Conservation (phyloP, 2,797 vertebrate genomes). For the Centropyge bicolor region DNA sequence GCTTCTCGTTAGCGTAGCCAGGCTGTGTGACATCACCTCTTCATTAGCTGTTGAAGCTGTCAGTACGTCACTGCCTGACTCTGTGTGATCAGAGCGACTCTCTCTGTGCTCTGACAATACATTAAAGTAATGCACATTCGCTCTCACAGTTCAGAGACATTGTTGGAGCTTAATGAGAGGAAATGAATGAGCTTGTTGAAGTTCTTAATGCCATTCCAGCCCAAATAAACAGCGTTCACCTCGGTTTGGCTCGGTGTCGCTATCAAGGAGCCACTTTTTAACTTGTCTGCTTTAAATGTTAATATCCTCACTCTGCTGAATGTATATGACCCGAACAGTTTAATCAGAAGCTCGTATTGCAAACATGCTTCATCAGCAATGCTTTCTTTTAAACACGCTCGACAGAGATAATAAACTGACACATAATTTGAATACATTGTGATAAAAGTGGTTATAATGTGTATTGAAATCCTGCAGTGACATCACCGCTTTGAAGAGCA, state of each 20-base stretch:
- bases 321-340: conserved; percentile 31
- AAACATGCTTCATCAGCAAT: conserved; percentile 18
- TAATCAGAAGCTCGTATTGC: conserved; percentile 36
- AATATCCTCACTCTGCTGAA: conserved; percentile 36
- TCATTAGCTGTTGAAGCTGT: conserved; percentile 57
- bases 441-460: not conserved
- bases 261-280: conserved; percentile 32
- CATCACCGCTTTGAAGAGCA: not conserved
- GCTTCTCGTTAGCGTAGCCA: conserved; percentile 61
- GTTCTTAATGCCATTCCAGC: conserved; percentile 43
- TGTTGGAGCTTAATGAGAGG: conserved; percentile 40
- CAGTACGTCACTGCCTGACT: conserved; percentile 45
- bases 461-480: not conserved
- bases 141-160: conserved; percentile 30
- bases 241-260: not conserved
- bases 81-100: conserved; percentile 55
- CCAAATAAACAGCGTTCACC: conserved; percentile 61
- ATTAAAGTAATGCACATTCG: conserved; percentile 34
- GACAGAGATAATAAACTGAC: not conserved
- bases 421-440: not conserved
- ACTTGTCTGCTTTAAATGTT: conserved; percentile 43
- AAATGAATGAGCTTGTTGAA: conserved; percentile 58
- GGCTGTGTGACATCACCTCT: conserved; percentile 64
- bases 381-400: not conserved
- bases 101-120: conserved; percentile 15